Conservation (phyloP, 1,140 invertebrate species). For the Zaprionus kolodkinae region DNA sequence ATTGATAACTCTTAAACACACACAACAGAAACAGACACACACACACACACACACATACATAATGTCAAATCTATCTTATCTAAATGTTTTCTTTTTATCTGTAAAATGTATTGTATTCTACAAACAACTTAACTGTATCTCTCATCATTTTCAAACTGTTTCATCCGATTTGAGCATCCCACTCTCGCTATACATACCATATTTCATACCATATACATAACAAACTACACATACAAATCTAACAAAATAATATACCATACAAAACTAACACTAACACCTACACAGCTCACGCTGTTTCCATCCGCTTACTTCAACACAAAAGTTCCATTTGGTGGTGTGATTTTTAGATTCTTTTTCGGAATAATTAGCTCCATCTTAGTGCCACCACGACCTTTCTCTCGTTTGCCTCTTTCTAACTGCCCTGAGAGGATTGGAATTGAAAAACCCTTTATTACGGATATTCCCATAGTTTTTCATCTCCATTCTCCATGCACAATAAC, state of each 20-base stretch:
- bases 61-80: constrained; percentile 51
- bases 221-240: not conserved
- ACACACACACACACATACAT: constrained; percentile 21
- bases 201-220: not conserved
- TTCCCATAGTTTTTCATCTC: constrained; percentile 27
- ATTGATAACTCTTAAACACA: constrained; percentile 52
- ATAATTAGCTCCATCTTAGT: not conserved
- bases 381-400: not conserved
- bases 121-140: constrained; percentile 16
- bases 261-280: constrained; percentile 18
- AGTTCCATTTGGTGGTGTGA: constrained; percentile 28
- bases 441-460: not conserved
- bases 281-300: constrained; percentile 1
- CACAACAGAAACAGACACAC: constrained; percentile 19
- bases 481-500: constrained; percentile 13
- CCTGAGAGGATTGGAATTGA: constrained; percentile 22
- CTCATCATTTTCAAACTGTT: constrained; percentile 7
- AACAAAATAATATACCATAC: constrained; percentile 23
- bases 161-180: constrained; percentile 32
- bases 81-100: constrained; percentile 78
- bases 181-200: constrained; percentile 39
- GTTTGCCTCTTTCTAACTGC: constrained; percentile 26
- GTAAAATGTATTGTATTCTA: constrained; percentile 62
- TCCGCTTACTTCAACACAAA: constrained; percentile 12
- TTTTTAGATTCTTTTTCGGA: constrained; percentile 10